Percentiles rank a stretch among this genome's conserved stretches.
These are phyloP conservation scores for Lophotis ruficrista DNA, from an alignment of 2,113 vertebrate genomes.

Conservation along the genomic window DNA sequence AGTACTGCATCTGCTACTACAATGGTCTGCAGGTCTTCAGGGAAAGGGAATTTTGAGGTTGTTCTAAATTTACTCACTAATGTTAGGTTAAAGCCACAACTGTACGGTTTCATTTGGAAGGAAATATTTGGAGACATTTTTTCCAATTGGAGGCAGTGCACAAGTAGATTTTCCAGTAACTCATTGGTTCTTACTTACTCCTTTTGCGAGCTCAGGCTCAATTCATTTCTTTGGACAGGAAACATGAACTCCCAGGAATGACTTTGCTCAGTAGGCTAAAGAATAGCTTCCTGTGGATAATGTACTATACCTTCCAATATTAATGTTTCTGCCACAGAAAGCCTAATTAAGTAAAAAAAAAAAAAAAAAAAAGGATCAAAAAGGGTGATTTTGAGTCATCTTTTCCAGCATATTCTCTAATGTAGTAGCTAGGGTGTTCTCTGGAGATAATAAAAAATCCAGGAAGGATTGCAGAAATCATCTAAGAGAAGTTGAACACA, in stretches of 20 bases:
- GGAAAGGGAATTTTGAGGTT: neutral
- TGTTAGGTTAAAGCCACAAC: neutral
- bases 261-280: neutral
- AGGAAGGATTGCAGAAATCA: neutral
- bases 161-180: neutral
- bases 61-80: neutral
- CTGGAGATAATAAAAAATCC: neutral
- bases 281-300: neutral
- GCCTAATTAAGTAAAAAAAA: neutral
- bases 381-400: neutral
- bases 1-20: neutral
- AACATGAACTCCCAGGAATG: neutral
- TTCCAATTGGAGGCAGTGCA: neutral
- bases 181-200: neutral
- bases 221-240: neutral
- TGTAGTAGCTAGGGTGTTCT: neutral
- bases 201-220: neutral
- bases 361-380: neutral
- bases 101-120: neutral
- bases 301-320: neutral
- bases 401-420: neutral
- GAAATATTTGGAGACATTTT: neutral
- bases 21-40: neutral
- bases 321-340: neutral
- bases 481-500: neutral